Conservation (phyloP, 2,888 invertebrate genomes). For the Steinernema carpocapsae region DNA sequence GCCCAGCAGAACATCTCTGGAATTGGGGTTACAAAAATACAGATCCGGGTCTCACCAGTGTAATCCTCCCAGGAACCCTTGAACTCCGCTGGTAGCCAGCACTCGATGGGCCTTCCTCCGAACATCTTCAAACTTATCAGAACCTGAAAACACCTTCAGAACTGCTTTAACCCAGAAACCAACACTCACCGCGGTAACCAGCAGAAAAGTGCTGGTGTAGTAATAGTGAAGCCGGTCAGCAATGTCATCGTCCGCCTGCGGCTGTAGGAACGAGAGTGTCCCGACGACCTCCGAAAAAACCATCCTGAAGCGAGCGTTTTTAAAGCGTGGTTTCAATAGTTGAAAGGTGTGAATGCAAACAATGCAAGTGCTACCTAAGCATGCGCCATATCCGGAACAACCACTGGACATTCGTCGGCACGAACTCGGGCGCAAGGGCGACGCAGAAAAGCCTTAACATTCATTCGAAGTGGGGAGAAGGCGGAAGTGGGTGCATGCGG, state of each 20-base stretch:
- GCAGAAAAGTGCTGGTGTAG: slow-evolving; percentile 72
- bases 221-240: slow-evolving; percentile 71
- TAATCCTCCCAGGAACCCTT: slow-evolving; percentile 68
- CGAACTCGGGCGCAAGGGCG: slow-evolving; percentile 7
- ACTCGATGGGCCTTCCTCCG: slow-evolving; percentile 67
- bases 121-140: slow-evolving; percentile 68
- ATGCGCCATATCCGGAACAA: slow-evolving; percentile 22
- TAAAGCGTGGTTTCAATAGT: not conserved
- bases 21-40: slow-evolving; percentile 46
- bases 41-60: slow-evolving; percentile 51
- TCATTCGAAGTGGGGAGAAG: not conserved
- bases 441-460: not conserved
- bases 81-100: slow-evolving; percentile 68
- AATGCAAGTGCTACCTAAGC: not conserved
- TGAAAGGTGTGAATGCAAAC: not conserved
- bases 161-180: not conserved
- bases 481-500: slow-evolving; percentile 4
- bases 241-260: slow-evolving; percentile 67
- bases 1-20: slow-evolving; percentile 65
- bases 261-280: slow-evolving; percentile 65
- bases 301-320: slow-evolving; percentile 52
- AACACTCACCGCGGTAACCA: slow-evolving; percentile 70
- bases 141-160: slow-evolving; percentile 48
- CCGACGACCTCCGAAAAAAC: slow-evolving; percentile 68
- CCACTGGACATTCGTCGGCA: slow-evolving; percentile 24